These are phyloP conservation scores for Corydoras sp. DNA, from an alignment of 2,113 vertebrate species.

Conservation along the genomic window DNA sequence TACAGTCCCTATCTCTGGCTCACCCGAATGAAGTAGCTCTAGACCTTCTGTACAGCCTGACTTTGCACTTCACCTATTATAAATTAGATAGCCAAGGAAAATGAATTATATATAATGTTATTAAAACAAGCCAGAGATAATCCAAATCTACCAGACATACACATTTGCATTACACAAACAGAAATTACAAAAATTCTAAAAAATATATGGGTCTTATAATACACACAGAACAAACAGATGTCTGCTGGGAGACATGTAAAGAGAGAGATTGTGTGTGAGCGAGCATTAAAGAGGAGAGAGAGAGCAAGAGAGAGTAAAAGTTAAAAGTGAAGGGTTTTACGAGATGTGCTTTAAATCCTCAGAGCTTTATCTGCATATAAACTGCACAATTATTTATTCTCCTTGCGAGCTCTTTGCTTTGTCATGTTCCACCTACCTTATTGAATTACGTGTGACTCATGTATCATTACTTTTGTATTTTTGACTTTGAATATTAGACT, in stretches of 20 bases:
- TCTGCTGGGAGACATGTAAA: neutral
- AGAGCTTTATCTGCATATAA: neutral
- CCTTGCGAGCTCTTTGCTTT: no score
- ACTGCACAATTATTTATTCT: no score
- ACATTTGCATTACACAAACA: neutral
- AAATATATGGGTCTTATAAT: neutral
- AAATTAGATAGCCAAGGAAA: neutral
- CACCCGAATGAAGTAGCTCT: neutral
- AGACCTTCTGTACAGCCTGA: neutral
- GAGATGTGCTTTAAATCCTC: slow-evolving; percentile 13
- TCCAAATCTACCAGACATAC: neutral
- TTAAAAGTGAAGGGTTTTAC: neutral
- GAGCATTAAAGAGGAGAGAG: no score
- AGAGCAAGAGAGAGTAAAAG: no score
- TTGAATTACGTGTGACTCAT: no score
- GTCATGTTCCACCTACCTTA: no score
- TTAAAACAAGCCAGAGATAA: neutral
- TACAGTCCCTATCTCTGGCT: no score
- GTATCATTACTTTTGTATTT: no score
- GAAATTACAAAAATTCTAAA: no score
- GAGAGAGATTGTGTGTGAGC: neutral
- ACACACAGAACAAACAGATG: neutral
- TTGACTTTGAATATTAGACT: no score
- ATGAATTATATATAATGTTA: neutral
- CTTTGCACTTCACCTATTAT: no score